Percentiles rank a stretch among this genome's conserved stretches.
Evolutionary conservation across 2,888 invertebrate species (phyloP).

Genomic region (Parnassius orleans): DNA sequence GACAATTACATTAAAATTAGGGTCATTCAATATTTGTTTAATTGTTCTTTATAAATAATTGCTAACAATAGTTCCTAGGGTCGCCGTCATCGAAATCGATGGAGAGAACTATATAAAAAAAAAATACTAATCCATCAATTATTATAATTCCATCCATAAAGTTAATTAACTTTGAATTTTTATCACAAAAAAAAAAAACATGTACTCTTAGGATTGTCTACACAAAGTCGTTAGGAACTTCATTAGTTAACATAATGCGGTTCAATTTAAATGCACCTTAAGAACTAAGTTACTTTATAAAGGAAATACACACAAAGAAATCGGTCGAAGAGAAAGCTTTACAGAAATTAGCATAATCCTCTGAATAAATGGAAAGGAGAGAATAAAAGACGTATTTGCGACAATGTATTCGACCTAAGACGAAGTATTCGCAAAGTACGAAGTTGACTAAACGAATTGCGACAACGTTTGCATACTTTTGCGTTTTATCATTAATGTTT

Average conservation of each 20-base stretch:
- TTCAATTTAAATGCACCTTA: conserved; percentile 10
- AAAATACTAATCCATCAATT: too few species aligned
- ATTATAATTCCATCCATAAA: too few species aligned
- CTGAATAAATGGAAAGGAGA: conserved; percentile 22
- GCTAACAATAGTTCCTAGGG: too few species aligned
- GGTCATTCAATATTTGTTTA: too few species aligned
- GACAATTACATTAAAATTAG: too few species aligned
- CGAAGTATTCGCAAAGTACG: conserved; percentile 22
- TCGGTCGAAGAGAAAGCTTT: conserved; percentile 23
- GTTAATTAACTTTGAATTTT: too few species aligned
- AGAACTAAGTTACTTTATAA: conserved; percentile 18
- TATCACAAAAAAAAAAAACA: not conserved
- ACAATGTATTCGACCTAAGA: conserved; percentile 25
- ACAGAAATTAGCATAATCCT: conserved; percentile 28
- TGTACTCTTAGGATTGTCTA: not conserved
- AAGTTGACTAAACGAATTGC: conserved; percentile 21
- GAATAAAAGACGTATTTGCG: conserved; percentile 26
- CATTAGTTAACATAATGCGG: conserved; percentile 8
- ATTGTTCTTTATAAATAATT: too few species aligned
- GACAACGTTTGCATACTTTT: conserved; percentile 7
- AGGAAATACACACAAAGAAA: conserved; percentile 24
- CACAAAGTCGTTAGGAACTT: conserved; percentile 1
- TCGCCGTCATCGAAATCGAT: too few species aligned
- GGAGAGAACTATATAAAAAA: too few species aligned
- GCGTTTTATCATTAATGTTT: not conserved